These are phyloP conservation scores for Drosophila anceps DNA, from an alignment of 2,888 invertebrate genomes.

Conservation along the genomic window DNA sequence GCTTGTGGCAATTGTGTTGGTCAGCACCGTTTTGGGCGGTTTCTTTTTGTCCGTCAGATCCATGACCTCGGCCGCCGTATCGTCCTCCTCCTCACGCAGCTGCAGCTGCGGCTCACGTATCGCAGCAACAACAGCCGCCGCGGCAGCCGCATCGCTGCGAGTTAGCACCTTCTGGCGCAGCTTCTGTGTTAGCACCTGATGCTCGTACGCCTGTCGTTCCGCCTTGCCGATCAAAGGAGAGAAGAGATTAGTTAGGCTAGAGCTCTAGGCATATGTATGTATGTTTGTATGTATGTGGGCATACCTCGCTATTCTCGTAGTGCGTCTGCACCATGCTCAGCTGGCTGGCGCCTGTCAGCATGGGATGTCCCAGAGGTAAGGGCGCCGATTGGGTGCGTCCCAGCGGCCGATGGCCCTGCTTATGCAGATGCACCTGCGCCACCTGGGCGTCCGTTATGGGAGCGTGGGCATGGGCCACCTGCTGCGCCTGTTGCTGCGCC, in stretches of 20 bases:
- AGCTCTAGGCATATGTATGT: not conserved
- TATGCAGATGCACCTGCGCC: conserved; percentile 89
- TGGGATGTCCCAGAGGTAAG: conserved; percentile 94
- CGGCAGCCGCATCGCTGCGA: conserved; percentile 88
- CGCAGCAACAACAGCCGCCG: conserved; percentile 51
- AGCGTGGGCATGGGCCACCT: conserved; percentile 23
- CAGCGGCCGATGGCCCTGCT: conserved; percentile 91
- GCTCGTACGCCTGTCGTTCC: conserved; percentile 87
- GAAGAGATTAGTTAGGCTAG: not conserved
- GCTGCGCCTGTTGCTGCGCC: conserved; percentile 10
- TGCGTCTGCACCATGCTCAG: conserved; percentile 85
- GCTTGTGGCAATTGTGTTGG: conserved; percentile 85
- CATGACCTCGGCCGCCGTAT: conserved; percentile 88
- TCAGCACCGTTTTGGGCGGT: conserved; percentile 86
- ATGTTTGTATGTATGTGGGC: conserved; percentile 35
- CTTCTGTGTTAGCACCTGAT: conserved; percentile 91
- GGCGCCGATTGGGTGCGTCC: conserved; percentile 98
- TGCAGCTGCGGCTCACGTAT: conserved; percentile 85
- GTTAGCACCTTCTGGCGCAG: conserved; percentile 95
- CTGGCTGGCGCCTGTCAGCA: conserved; percentile 87
- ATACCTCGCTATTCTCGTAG: conserved; percentile 85
- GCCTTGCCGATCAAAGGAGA: conserved; percentile 78
- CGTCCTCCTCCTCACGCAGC: conserved; percentile 88
- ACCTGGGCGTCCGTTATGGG: conserved; percentile 89
- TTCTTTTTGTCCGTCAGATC: conserved; percentile 91